Evolutionary conservation across 2,113 vertebrate species (phyloP).

Genomic region (Redunca redunca): DNA sequence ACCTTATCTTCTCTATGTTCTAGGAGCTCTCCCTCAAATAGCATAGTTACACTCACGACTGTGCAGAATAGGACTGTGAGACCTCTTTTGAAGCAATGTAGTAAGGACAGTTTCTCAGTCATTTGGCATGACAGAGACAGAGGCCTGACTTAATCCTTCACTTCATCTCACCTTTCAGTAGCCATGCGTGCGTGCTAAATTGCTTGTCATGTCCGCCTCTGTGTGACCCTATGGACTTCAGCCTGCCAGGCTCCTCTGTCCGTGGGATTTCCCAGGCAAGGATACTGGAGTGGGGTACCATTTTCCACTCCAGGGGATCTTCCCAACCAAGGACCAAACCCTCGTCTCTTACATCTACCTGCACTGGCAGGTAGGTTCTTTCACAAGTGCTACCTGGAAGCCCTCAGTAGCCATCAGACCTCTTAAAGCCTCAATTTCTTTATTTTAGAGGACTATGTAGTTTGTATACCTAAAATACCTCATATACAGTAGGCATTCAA

Average conservation of each 20-base stretch:
- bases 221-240: background rate
- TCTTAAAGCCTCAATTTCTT: background rate
- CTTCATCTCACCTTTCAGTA: background rate
- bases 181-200: fast-evolving
- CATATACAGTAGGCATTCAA: background rate
- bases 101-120: background rate
- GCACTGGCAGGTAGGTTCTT: background rate
- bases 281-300: background rate
- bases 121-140: background rate
- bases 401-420: background rate
- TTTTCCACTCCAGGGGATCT: background rate
- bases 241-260: background rate
- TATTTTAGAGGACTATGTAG: background rate
- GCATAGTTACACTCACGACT: background rate
- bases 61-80: background rate
- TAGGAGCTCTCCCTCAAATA: background rate
- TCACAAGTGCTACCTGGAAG: background rate
- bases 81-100: background rate
- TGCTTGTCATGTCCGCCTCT: background rate
- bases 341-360: background rate
- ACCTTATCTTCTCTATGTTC: background rate
- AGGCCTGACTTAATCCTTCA: background rate
- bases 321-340: background rate
- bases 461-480: background rate
- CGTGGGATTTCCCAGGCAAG: background rate